Conservation (phyloP, 2,888 invertebrate genomes). For the Xylota sylvarum region DNA sequence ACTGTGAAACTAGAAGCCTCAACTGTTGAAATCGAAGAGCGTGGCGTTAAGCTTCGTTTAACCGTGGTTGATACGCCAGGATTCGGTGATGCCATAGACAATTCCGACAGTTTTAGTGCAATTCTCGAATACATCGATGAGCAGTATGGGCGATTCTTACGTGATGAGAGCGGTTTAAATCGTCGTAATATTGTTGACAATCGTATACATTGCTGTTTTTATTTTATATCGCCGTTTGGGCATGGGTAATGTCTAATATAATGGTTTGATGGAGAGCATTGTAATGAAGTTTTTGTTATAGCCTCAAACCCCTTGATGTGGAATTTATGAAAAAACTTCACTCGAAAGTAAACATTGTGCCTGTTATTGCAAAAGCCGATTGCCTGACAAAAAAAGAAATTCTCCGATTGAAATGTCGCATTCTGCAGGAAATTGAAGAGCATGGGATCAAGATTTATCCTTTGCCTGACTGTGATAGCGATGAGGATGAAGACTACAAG, state of each 20-base stretch:
- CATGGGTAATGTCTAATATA: constrained; percentile 90
- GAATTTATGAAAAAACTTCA: constrained; percentile 98
- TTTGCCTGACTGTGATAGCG: constrained; percentile 97
- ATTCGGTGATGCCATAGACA: constrained; percentile 97
- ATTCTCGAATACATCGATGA: constrained; percentile 99
- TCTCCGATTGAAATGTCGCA: constrained; percentile 92
- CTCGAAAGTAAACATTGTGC: constrained; percentile 98
- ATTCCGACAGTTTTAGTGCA: constrained; percentile 95
- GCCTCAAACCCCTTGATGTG: constrained; percentile 96
- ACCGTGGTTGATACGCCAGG: constrained; percentile 99
- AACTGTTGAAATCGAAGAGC: constrained; percentile 98
- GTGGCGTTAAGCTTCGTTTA: constrained; percentile 95
- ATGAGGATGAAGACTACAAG: constrained; percentile 98
- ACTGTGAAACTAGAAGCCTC: constrained; percentile 97
- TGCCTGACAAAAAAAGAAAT: constrained; percentile 97
- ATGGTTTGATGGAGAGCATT: not conserved
- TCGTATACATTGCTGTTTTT: constrained; percentile 98
- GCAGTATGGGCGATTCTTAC: constrained; percentile 96
- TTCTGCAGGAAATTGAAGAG: constrained; percentile 95
- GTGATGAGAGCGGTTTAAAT: constrained; percentile 98
- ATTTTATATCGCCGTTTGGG: constrained; percentile 98
- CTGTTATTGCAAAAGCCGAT: constrained; percentile 99
- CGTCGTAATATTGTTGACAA: constrained; percentile 98
- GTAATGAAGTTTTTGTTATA: constrained; percentile 81
- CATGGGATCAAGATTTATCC: constrained; percentile 97